These are phyloP conservation scores for Drosophila bocqueti DNA, from an alignment of 1,140 invertebrate species.

Conservation along the genomic window DNA sequence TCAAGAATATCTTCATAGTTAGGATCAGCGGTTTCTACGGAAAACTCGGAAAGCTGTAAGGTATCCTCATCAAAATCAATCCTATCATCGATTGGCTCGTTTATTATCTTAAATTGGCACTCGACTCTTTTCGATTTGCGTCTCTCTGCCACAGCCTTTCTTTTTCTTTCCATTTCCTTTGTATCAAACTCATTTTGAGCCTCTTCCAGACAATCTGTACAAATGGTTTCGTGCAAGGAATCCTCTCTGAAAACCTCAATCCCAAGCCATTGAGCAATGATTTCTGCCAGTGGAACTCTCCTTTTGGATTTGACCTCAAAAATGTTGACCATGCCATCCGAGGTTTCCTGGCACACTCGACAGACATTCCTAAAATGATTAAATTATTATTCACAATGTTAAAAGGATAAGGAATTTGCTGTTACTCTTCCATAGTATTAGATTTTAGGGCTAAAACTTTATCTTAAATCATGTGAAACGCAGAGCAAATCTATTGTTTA, in stretches of 20 bases:
- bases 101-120: background rate
- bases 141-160: rapidly evolving
- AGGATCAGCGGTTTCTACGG: background rate
- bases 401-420: background rate
- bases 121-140: background rate
- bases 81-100: background rate
- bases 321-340: background rate
- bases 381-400: too few species aligned
- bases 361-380: slow-evolving; percentile 3
- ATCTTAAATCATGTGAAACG: background rate
- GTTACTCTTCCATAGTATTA: slow-evolving; percentile 4
- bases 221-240: background rate
- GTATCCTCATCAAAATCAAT: background rate
- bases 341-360: slow-evolving; percentile 1
- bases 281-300: background rate
- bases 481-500: too few species aligned
- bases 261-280: background rate
- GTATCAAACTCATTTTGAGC: background rate
- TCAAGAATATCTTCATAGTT: background rate
- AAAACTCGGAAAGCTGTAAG: background rate
- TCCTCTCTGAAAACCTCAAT: background rate
- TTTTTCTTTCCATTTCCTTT: background rate
- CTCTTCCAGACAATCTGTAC: background rate
- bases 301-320: background rate
- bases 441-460: background rate